phyloP scores from a whole-genome alignment of 2,797 vertebrate species.

The Clarias pachynema region DNA sequence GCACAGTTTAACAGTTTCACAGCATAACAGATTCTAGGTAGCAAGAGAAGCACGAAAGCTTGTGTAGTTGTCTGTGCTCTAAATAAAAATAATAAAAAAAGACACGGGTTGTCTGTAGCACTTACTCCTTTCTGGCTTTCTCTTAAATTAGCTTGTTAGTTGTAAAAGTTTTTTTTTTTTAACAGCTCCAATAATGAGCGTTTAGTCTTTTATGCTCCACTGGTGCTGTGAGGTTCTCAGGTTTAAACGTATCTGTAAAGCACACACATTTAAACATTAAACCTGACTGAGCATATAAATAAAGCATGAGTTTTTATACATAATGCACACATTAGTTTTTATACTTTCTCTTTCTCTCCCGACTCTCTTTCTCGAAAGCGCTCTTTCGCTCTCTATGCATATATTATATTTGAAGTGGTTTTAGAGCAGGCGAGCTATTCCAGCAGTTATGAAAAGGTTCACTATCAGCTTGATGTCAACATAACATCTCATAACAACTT shows the following conservation, averaged over 20 bases:
- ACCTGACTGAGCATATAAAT: conserved; percentile 24
- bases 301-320: not conserved
- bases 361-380: not conserved
- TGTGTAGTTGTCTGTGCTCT: not conserved
- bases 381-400: not conserved
- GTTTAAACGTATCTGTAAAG: conserved; percentile 37
- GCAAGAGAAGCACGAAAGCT: not conserved
- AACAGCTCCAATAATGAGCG: conserved; percentile 36
- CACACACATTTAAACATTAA: conserved; percentile 32
- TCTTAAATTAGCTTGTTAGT: conserved; percentile 45
- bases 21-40: not conserved
- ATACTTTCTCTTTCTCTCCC: not conserved
- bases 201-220: conserved; percentile 41
- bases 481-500: not conserved
- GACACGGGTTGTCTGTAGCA: not conserved
- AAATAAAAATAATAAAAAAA: not conserved
- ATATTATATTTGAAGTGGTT: not conserved
- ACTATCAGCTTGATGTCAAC: not conserved
- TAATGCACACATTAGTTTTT: not conserved
- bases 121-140: conserved; percentile 22
- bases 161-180: not conserved
- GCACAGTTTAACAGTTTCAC: not conserved
- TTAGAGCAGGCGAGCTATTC: not conserved
- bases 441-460: not conserved
- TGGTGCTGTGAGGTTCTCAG: conserved; percentile 12